Evolutionary conservation across 64 coral and sea anemone species (phyloP), one percentile per base, ranked within the genome.

Genomic region (Montipora foliosa): DNA sequence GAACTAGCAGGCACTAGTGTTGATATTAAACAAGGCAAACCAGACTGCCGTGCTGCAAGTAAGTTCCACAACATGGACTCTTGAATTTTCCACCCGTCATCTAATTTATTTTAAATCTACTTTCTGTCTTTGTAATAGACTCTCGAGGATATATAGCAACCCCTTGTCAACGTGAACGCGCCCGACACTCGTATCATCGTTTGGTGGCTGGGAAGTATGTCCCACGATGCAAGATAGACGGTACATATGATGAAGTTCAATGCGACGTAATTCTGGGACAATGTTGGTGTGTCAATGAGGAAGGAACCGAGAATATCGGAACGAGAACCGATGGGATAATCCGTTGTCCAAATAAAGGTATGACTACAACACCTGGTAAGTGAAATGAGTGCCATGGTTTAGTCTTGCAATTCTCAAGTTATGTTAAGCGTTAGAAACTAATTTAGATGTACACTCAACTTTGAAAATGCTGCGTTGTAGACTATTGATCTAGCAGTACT

Each of bases 201-300:
- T 49, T 74, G 7, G 19, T 80, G 12, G 55, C 59, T 10, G 95
- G 87, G 10, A 92, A 86, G 4, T 87, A 90, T 57, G 79, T 94
- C 49, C 95, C 95, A 21, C 79, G 71, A 64, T 96, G 95, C 78
- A 85, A 87, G 25, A 74, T 92, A 21, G 88, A 96, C 51, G 95
- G 95, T 4, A 94, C 74, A 2, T 96, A 93, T 49, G 95, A 96
- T 47, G 81, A 93, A 12, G 67, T 96, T 15, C 95, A 96, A 11
- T 96, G 92, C 76, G 91, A 77, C 19, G 75, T 78, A 2, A 80
- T 80, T 17, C 17, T 46, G 2, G 64, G 91, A 16, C 88, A 91
- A 19, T 93, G 95, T 67, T 96, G 95, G 95, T 96, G 95, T 51
- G 87, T 89, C 11, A 91, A 90, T 46, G 21, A 51, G 44, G 76